Evolutionary conservation across 2,797 vertebrate genomes (phyloP).

Genomic region (Triplophysa bombifrons): DNA sequence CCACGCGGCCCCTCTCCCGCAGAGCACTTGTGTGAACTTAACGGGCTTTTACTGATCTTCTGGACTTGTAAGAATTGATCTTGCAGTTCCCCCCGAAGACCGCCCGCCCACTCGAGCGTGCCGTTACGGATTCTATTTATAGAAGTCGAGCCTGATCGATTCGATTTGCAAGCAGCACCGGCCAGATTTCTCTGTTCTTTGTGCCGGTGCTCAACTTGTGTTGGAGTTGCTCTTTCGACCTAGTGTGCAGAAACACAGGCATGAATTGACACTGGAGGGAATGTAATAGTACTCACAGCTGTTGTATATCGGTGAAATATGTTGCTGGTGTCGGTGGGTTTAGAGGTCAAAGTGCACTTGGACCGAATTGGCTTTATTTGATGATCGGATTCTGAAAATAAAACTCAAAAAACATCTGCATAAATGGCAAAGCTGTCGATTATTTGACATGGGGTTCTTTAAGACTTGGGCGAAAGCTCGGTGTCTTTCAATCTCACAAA

Average conservation of each 20-base stretch:
- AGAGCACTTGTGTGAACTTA: constrained; percentile 36
- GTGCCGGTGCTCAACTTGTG: constrained; percentile 1
- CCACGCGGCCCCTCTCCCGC: constrained; percentile 22
- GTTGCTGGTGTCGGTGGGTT: constrained; percentile 5
- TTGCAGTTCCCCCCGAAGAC: constrained; percentile 48
- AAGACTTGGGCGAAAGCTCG: background rate
- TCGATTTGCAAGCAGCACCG: constrained; percentile 50
- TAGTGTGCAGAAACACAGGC: constrained; percentile 39
- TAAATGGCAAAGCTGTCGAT: background rate
- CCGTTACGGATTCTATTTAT: constrained; percentile 57
- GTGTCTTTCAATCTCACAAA: too few species aligned
- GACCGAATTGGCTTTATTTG: constrained; percentile 1
- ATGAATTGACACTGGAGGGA: constrained; percentile 10
- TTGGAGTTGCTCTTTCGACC: constrained; percentile 61
- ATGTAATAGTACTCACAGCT: constrained; percentile 5
- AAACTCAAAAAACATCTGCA: constrained; percentile 12
- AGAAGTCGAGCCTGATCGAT: constrained; percentile 37
- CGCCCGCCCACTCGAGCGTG: constrained; percentile 59
- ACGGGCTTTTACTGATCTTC: constrained; percentile 52
- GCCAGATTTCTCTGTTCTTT: constrained; percentile 33
- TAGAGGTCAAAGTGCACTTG: constrained; percentile 16
- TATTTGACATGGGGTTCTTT: background rate
- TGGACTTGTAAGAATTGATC: constrained; percentile 66
- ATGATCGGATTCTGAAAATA: background rate
- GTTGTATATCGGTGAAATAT: background rate